Evolutionary conservation across 2,113 vertebrate species (phyloP), one percentile per base, ranked within the genome.

Genomic region (Chitala chitala): DNA sequence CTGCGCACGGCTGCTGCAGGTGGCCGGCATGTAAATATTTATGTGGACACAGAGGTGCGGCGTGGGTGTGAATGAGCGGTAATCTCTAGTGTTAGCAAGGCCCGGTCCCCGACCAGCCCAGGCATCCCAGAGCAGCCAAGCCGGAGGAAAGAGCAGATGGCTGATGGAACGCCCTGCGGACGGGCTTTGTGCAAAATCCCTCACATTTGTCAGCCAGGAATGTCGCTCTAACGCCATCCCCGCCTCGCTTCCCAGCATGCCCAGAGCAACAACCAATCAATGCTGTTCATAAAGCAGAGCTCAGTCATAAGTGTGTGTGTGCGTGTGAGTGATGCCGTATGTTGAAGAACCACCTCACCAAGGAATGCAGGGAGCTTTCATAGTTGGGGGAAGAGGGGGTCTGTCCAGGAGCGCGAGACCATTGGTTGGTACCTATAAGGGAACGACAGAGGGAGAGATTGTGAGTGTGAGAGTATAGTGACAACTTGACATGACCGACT

Each of bases 291-390:
- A 82, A 85, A 68, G 73, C 78, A 76, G 56, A 79, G 65, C 17
- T 79, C 44, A 66, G 38, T 36, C 15, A 24, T 46, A 63, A 17
- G 31, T 38, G 2, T 36, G 17, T 63, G 33, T 44, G 63, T 44
- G 40, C 26, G 22, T 66, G 17, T 20, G 0, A 26, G 58, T 33
- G 58, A 0, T 61, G 58, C 5, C 29, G 26, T 26, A 53, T 63
- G 5, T 5, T 53, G 10, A 20, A 5, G 48, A 4, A 31, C 50
- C 48, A 54, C 82, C 95, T 96, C 94, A 99, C 97, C 94, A 99
- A 86, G 79, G 97, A 98, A 90, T 98, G 96, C 73, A 98, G 94
- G 72, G 96, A 98, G 84, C 95, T 96, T 85, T 98, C 96, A 79
- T 98, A 99, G 88, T 84, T 97, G 76, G 96, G 97, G 81, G 96